phyloP scores from a whole-genome alignment of 2,888 invertebrate genomes.

The Microchrysa polita region DNA sequence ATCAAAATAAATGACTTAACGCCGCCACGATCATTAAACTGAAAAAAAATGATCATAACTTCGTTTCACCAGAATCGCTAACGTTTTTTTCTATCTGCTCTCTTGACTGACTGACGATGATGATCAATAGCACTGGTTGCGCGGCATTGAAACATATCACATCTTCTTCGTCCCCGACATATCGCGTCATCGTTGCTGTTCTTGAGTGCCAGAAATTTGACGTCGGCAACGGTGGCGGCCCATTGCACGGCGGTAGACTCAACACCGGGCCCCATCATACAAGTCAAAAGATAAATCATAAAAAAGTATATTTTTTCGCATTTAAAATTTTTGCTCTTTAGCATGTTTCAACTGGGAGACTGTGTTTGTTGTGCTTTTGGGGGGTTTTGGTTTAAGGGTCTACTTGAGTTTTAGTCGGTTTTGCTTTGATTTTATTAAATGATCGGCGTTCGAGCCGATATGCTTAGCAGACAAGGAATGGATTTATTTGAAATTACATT shows the following conservation, averaged over 20 bases:
- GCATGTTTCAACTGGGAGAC: not conserved
- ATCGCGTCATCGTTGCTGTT: not conserved
- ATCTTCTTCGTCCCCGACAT: too few species aligned
- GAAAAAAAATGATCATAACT: too few species aligned
- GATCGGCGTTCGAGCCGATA: too few species aligned
- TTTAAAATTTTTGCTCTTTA: constrained; percentile 37
- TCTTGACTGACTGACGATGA: constrained; percentile 28
- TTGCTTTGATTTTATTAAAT: too few species aligned
- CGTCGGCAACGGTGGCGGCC: not conserved
- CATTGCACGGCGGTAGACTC: constrained; percentile 33
- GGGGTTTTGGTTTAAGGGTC: too few species aligned
- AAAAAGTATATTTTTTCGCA: constrained; percentile 28
- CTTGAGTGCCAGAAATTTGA: constrained; percentile 3
- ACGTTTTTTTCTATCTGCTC: constrained; percentile 1
- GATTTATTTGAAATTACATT: too few species aligned
- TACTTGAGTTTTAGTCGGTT: too few species aligned
- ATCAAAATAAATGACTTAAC: constrained; percentile 45
- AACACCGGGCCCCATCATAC: constrained; percentile 42
- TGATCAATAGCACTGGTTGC: constrained; percentile 20
- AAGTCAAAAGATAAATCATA: constrained; percentile 43
- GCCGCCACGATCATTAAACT: constrained; percentile 41
- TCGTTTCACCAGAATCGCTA: too few species aligned
- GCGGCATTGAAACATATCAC: constrained; percentile 1
- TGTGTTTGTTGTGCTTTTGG: too few species aligned
- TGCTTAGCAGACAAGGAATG: too few species aligned